Base-by-base conservation (phyloP, 1,140 invertebrate species). In the Leptinotarsa lineolata region DNA sequence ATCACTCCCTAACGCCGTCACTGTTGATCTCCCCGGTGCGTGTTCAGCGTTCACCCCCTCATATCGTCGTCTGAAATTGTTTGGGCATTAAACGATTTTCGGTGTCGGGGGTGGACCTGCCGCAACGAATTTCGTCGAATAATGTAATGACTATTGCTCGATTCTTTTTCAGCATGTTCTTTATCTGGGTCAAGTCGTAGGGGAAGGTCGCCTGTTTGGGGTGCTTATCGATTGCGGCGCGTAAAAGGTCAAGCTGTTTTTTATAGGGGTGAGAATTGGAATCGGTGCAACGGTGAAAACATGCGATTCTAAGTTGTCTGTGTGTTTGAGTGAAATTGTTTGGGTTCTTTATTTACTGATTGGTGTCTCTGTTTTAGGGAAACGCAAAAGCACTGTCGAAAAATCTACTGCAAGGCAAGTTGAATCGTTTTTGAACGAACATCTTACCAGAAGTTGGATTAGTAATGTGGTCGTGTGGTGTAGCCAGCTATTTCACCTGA, bases 61-160 rank as follows among this genome's bases (percentile, higher is more conserved):
- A 66, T n/a, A 54, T 54, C 48, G 48, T 15, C 64, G 30, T n/a
- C 64, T 39, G 39, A 66, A 66, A 66, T 66, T 66, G 64, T 66
- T 66, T 44, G 64, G 30, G 39, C 64, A 66, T 66, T 66, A 66
- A 66, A 66, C 64, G 64, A 39, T 66, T 66, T 66, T 66, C 64
- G 22, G 30, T 18, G 22, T 59, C 68, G 68, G 46, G 68, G 68
- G 54, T 68, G 48, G 45, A 13, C 67, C 20, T 8, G 46, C 21
- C 68, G 68, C 46, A 59, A 59, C 48, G 68, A 59, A 54, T 69
- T 69, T 69, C 58, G 8, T 58, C 58, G 68, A 69, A 69, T 69
- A 69, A 69, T 59, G 48, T 20, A 59, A 68, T 68, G 44, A 54
- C 46, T 60, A 58, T 69, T 59, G 21, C 24, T 69, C 68, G 21